phyloP scores from a whole-genome alignment of 2,113 vertebrate species.

The Monarcha castaneiventris region DNA sequence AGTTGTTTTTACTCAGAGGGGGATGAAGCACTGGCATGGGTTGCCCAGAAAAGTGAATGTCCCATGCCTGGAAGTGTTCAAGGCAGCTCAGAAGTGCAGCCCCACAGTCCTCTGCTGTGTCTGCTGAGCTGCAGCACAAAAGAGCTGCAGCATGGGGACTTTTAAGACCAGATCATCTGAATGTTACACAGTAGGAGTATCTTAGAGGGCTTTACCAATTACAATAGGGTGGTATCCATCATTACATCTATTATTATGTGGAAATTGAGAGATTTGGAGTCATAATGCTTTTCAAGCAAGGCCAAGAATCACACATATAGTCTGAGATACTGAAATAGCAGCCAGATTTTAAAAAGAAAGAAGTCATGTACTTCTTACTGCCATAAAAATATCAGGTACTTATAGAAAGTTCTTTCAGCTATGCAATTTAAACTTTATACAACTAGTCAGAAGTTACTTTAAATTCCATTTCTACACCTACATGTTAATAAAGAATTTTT shows the following conservation, averaged over 20 bases:
- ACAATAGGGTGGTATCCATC: neutral
- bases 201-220: neutral
- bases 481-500: neutral
- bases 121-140: neutral
- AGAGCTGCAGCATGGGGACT: neutral
- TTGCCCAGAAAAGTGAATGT: neutral
- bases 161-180: neutral
- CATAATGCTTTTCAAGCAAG: neutral
- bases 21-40: too few relatives aligned
- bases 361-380: neutral
- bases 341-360: neutral
- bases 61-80: neutral
- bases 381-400: neutral
- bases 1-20: too few relatives aligned
- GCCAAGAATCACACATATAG: neutral
- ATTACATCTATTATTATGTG: neutral
- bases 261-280: neutral
- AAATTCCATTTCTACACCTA: neutral
- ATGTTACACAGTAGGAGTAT: neutral
- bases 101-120: rapidly evolving
- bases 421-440: neutral
- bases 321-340: neutral
- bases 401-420: neutral
- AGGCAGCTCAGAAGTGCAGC: neutral
- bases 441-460: neutral